Evolutionary conservation across 2,113 vertebrate species (phyloP).

Genomic region (Melanerpes aurifrons): DNA sequence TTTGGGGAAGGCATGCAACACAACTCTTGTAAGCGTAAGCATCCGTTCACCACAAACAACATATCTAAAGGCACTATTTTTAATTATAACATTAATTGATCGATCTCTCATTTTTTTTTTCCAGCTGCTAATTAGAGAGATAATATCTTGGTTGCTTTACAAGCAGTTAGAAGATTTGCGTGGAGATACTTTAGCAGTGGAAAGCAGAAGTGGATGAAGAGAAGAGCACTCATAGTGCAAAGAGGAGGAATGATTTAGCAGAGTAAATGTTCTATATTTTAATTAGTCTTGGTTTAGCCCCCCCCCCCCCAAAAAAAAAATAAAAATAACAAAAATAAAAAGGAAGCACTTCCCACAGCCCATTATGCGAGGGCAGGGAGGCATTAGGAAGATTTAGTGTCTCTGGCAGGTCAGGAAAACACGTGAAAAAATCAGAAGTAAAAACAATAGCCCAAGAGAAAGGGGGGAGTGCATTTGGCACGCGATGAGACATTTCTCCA

Average conservation of each 20-base stretch:
- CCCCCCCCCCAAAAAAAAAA: neutral
- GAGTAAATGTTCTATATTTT: slow-evolving; percentile 53
- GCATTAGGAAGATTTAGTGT: slow-evolving; percentile 43
- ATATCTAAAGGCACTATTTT: slow-evolving; percentile 71
- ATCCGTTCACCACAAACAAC: slow-evolving; percentile 60
- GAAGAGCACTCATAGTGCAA: neutral
- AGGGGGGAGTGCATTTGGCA: neutral
- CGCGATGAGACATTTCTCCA: neutral
- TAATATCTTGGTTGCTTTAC: slow-evolving; percentile 71
- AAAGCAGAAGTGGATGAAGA: slow-evolving; percentile 31
- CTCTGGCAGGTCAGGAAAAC: slow-evolving; percentile 24
- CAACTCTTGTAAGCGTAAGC: neutral
- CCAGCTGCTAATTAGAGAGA: slow-evolving; percentile 75
- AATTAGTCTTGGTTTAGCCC: slow-evolving; percentile 9
- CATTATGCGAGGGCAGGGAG: neutral
- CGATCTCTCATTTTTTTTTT: slow-evolving; percentile 45
- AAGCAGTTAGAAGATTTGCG: slow-evolving; percentile 48
- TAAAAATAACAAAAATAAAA: neutral
- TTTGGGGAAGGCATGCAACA: neutral
- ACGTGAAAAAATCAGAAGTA: slow-evolving; percentile 21
- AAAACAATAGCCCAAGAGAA: slow-evolving; percentile 2
- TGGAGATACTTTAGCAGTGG: slow-evolving; percentile 48
- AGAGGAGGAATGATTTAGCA: slow-evolving; percentile 46
- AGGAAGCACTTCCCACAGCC: neutral
- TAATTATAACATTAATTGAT: slow-evolving; percentile 81